These are phyloP conservation scores for Marcusenius ussheri DNA, from an alignment of 2,113 vertebrate genomes.

Conservation along the genomic window DNA sequence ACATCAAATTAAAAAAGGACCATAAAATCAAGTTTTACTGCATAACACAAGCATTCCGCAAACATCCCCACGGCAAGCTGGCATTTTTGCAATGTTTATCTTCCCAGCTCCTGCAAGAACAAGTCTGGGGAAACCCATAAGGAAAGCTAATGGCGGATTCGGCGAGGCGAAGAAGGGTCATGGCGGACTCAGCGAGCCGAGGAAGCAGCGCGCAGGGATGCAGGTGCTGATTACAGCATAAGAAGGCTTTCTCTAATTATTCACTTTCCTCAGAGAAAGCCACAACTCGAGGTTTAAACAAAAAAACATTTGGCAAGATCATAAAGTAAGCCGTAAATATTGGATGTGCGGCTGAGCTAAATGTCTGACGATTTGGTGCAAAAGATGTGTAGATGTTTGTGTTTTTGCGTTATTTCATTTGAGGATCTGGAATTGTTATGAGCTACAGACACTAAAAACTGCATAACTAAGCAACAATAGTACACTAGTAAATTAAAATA, in stretches of 20 bases:
- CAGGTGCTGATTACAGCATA: conserved; percentile 14
- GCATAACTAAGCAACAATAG: not conserved
- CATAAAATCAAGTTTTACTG: conserved; percentile 12
- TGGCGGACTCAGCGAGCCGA: not conserved
- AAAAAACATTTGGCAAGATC: not conserved
- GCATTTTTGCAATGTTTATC: conserved; percentile 23
- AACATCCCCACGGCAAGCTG: conserved; percentile 1
- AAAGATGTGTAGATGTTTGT: not conserved
- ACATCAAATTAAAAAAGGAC: not conserved
- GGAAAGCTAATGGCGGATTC: conserved; percentile 18
- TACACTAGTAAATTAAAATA: not conserved
- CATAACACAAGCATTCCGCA: conserved; percentile 12
- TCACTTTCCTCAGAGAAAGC: conserved; percentile 12
- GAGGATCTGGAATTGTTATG: conserved; percentile 3
- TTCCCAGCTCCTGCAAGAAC: conserved; percentile 26
- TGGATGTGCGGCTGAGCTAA: not conserved
- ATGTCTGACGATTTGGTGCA: conserved; percentile 8
- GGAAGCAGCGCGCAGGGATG: conserved; percentile 12
- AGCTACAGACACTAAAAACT: conserved; percentile 9
- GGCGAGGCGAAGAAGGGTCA: not conserved
- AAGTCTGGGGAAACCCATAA: conserved; percentile 22
- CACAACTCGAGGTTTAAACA: not conserved
- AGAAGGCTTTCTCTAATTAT: conserved; percentile 22
- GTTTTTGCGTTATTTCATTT: not conserved
- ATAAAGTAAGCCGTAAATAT: not conserved